Evolutionary conservation across 2,113 vertebrate genomes (phyloP).

Genomic region (Theristicus caerulescens): DNA sequence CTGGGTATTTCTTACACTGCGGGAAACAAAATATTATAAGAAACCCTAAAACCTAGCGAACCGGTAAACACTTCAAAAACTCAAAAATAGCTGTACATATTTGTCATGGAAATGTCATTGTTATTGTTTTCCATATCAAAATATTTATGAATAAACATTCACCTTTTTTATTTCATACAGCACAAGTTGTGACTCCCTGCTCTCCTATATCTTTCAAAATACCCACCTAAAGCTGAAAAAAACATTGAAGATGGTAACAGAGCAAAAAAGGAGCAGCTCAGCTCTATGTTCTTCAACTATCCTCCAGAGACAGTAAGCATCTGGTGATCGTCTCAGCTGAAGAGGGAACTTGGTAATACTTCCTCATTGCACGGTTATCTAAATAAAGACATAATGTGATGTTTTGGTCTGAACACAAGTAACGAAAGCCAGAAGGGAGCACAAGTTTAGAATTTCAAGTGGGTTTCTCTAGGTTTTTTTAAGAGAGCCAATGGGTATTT

Average conservation of each 20-base stretch:
- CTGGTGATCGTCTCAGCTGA: not conserved
- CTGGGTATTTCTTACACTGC: not conserved
- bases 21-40: not conserved
- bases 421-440: not conserved
- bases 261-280: not conserved
- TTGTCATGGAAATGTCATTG: not conserved
- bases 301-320: not conserved
- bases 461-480: not conserved
- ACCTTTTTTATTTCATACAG: not conserved
- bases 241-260: not conserved
- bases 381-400: not conserved
- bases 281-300: not conserved
- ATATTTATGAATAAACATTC: not conserved
- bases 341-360: not conserved
- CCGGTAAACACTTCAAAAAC: not conserved
- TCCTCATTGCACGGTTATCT: not conserved
- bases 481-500: not conserved
- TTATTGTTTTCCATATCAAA: not conserved
- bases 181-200: not conserved
- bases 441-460: not conserved
- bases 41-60: not conserved
- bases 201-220: not conserved
- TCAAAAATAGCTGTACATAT: not conserved
- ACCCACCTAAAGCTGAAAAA: not conserved
- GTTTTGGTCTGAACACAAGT: not conserved